Evolutionary conservation across 2,888 invertebrate species (phyloP), one percentile per base, ranked within the genome.

Genomic region (Buathra laborator): DNA sequence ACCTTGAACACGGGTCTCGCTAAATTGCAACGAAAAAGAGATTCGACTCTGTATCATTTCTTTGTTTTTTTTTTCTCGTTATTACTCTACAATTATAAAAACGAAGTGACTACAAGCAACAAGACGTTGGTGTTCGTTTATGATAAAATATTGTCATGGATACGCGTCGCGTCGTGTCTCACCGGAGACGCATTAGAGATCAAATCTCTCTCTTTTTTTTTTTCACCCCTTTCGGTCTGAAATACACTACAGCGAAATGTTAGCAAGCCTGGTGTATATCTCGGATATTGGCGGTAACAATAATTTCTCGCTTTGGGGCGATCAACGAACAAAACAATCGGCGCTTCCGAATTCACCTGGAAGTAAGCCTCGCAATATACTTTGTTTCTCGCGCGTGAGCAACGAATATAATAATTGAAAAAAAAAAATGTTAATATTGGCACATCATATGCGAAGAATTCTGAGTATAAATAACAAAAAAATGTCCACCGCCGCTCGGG

Each of bases 121-220:
- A 81, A 68, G 67, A 79, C 70, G 29, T 82, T 76, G 81, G 83
- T 86, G 82, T 83, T 83, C 76, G 84, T 71, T 37, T 37, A 82
- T 67, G 67, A 83, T 84, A 83, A 87, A 87, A 89, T 89, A 89
- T 89, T 89, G 89, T 89, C 89, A 89, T 89, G 86, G 83, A 82
- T 80, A 85, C 84, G 32, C 62, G 81, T 78, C 71, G 71, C 66
- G 24, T 37, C 62, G 46, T 68, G 51, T 84, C 71, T 44, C 48
- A 74, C n/a, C 32, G 68, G 67, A 74, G n/a, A 48, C 71, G 83
- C 46, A 64, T 32, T 81, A 66, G 66, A 81, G 48, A 74, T 66
- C 24, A 32, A 43, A 68, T 74, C 68, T 51, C 56, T 46, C 6
- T 46, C 7, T 37, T 37, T 29, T n/a, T 53, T 24, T 37, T 37